Evolutionary conservation across 2,797 vertebrate genomes (phyloP).

Genomic region (Pachyuromys duprasi): DNA sequence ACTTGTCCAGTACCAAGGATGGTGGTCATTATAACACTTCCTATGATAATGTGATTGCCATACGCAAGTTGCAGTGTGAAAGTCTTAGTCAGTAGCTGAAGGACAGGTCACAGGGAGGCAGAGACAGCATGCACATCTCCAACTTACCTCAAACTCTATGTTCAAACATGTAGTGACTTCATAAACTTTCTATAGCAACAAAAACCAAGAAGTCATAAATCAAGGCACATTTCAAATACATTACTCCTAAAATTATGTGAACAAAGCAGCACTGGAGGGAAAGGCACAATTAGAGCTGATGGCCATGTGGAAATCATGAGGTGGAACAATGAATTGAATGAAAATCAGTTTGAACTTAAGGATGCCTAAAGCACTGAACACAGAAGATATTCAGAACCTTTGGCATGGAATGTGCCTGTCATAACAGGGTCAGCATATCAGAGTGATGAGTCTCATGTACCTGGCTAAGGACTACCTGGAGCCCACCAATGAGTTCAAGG

Average conservation of each 20-base stretch:
- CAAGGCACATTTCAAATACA: not conserved
- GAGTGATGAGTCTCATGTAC: not conserved
- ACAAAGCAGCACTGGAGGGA: not conserved
- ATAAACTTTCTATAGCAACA: not conserved
- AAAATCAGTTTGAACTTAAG: not conserved
- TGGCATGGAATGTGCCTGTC: fast-evolving
- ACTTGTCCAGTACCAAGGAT: not conserved
- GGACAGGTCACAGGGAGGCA: not conserved
- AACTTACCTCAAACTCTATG: not conserved
- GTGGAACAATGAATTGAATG: not conserved
- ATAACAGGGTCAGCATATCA: not conserved
- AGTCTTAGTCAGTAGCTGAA: not conserved
- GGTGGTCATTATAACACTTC: not conserved
- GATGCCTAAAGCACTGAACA: not conserved
- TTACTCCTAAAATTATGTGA: not conserved
- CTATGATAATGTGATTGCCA: not conserved
- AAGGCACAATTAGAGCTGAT: not conserved
- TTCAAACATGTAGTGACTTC: not conserved
- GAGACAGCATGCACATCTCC: not conserved
- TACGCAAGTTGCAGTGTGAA: not conserved
- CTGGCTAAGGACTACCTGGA: fast-evolving
- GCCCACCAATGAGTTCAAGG: not conserved
- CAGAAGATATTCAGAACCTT: too few relatives aligned
- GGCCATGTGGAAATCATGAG: not conserved
- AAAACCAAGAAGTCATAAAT: not conserved